These are phyloP conservation scores for Lacerta bilineata DNA, from an alignment of 2,797 vertebrate species.

Conservation along the genomic window DNA sequence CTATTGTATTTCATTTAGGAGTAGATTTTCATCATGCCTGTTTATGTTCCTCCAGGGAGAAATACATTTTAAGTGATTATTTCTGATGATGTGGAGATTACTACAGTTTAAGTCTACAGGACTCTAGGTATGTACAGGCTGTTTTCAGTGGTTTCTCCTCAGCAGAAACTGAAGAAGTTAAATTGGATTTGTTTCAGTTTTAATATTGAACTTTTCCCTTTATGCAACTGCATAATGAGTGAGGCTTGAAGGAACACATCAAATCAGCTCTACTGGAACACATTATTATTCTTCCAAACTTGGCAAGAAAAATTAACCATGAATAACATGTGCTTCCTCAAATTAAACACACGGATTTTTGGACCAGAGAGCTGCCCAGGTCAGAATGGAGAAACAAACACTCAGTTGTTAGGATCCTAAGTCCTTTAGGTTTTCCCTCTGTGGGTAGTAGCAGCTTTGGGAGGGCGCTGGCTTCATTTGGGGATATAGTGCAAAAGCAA, in stretches of 20 bases:
- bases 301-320: constrained; percentile 39
- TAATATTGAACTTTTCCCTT: constrained; percentile 28
- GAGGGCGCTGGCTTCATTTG: not conserved
- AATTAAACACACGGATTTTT: constrained; percentile 16
- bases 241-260: constrained; percentile 29
- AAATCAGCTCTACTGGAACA: constrained; percentile 35
- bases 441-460: not conserved
- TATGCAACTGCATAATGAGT: constrained; percentile 28
- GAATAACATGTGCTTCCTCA: constrained; percentile 15
- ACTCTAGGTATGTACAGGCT: not conserved
- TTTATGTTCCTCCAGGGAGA: not conserved
- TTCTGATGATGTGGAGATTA: not conserved
- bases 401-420: constrained; percentile 8
- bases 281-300: constrained; percentile 28
- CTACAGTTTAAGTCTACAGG: constrained; percentile 4
- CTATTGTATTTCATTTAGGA: not conserved
- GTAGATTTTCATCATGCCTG: not conserved
- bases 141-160: constrained; percentile 16
- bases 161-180: not conserved
- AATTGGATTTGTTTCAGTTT: constrained; percentile 26
- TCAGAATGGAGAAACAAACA: not conserved
- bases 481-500: not conserved
- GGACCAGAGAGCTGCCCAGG: constrained; percentile 6
- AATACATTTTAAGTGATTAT: constrained; percentile 1
- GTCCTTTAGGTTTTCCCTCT: not conserved